Evolutionary conservation across 2,113 vertebrate species (phyloP), one percentile per base, ranked within the genome.

Genomic region (Eptesicus fuscus): DNA sequence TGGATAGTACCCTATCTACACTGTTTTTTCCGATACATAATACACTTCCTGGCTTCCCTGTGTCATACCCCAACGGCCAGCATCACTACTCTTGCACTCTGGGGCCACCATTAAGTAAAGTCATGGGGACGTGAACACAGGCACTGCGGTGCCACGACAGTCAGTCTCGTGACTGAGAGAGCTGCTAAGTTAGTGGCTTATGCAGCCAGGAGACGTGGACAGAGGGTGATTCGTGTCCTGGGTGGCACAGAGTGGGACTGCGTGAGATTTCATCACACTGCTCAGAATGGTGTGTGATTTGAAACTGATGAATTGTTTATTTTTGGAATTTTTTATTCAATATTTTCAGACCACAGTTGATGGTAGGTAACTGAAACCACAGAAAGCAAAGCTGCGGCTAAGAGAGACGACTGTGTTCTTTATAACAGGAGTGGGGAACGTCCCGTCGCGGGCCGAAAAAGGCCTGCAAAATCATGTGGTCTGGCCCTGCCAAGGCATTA

Each of bases 151-250:
- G 25, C 23, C 6, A 3, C 12, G 11, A 42, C 23, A 14, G 6
- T 42, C 28, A 4, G 8, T 30, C 25, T 74, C 25, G 14, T 47
- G 14, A 9, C 40, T 9, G 13, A 30, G 71, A 44, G 25, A 30
- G 40, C 23, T 13, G 4, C 71, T 17, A 12, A 14, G 40, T 70
- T 35, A 22, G 67, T 37, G n/a, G 67, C 18, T 70, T 70, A 22
- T 22, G n/a, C 70, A 14, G 12, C 23, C 2, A 7, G 28, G 9
- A 7, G 13, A 2, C 0, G 4, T 13, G 37, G 40, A 42, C 40
- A 73, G 13, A 73, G 40, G 42, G 2, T 30, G 20, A 8, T 4
- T 30, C 7, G 4, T 4, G 14, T 25, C 71, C 71, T 44, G 40
- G 23, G 14, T 17, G 25, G 71, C 42, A 14, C 65, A 70, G 70